phyloP scores from a whole-genome alignment of 2,113 vertebrate genomes.

The Eretmochelys imbricata region DNA sequence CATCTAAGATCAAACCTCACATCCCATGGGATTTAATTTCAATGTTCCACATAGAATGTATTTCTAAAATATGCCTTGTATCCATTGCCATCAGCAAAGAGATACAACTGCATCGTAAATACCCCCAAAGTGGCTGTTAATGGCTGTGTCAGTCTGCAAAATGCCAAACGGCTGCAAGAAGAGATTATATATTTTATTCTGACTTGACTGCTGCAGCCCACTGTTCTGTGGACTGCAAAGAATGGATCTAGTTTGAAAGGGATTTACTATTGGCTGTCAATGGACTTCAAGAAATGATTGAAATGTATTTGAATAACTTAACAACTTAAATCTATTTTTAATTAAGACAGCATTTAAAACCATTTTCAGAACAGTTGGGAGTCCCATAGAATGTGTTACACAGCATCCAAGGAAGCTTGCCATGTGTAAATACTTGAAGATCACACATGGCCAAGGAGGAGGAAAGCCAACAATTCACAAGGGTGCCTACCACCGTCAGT shows the following conservation, averaged over 20 bases:
- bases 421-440: constrained; percentile 8
- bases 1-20: background rate
- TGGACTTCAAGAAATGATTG: constrained; percentile 63
- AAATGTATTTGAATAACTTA: constrained; percentile 68
- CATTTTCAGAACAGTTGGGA: constrained; percentile 65
- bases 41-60: background rate
- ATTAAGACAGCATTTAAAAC: constrained; percentile 71
- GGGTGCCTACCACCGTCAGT: background rate
- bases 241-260: constrained; percentile 52
- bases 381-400: constrained; percentile 59
- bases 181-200: constrained; percentile 18
- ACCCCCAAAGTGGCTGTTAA: constrained; percentile 47
- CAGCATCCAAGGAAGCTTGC: constrained; percentile 26
- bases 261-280: constrained; percentile 61
- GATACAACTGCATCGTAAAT: constrained; percentile 41
- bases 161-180: constrained; percentile 46
- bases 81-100: constrained; percentile 51
- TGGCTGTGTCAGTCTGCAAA: constrained; percentile 45
- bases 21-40: constrained; percentile 32
- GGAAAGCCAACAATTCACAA: background rate
- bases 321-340: constrained; percentile 68
- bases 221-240: constrained; percentile 58
- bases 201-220: constrained; percentile 6
- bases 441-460: background rate
- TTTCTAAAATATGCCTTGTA: constrained; percentile 50